Base-by-base conservation (phyloP, 1,140 invertebrate species). In the Cecropterus lyciades region DNA sequence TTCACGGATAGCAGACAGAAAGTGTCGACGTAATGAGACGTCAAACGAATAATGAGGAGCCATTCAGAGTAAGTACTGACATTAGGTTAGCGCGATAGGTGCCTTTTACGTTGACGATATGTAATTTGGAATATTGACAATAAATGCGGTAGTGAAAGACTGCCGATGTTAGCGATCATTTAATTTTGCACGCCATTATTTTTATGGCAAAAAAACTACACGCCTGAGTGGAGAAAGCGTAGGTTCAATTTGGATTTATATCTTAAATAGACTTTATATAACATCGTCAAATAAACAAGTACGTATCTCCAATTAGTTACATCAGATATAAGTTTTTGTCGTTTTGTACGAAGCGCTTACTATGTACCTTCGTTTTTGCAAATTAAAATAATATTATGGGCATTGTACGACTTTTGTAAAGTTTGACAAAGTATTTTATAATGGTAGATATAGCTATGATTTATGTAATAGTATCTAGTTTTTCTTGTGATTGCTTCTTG, bases 111-210 rank as follows among this genome's bases (percentile, higher is more conserved):
- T 20, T 40, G n/a, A 52, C 45, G 59, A 77, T 71, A 74, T 67
- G 43, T 70, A 72, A 70, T 72, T 78, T 75, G 64, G 72, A 69
- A 70, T 72, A 79, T 74, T 70, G 64, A 69, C 72, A 72, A 73
- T 75, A 68, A 78, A 59, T 59, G 65, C 69, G 55, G 67, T 63
- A 65, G 67, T 63, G 51, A 62, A 63, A 70, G 55, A 40, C 65
- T 62, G 69, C 59, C 69, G 65, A 59, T 57, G 69, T 67, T 63
- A 72, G 64, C 62, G 56, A 59, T 40, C 45, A 73, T 77, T 73
- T 77, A 66, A 73, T 69, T 73, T 72, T 49, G 45, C 57, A 49
- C 45, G 57, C 57, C 24, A 62, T 62, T 62, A 62, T 14, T 62
- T 62, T 62, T 62, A 62, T 62, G 30, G 46, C 24, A 40, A 62